phyloP scores from a whole-genome alignment of 2,888 invertebrate species.

The Spicauda simplicius region DNA sequence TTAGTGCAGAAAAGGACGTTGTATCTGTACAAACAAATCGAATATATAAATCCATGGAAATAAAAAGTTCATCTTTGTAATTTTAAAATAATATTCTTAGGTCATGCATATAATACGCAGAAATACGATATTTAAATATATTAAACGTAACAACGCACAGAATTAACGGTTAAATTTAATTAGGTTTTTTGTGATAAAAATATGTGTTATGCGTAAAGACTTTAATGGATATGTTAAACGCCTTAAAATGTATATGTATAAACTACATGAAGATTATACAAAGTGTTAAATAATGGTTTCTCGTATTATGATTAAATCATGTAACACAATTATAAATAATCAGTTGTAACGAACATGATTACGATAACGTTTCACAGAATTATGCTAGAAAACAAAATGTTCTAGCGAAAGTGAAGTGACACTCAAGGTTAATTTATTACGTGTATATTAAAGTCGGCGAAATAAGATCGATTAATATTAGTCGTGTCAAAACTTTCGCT shows the following conservation, averaged over 20 bases:
- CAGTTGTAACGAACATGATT: not conserved
- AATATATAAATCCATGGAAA: not conserved
- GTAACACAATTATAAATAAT: not conserved
- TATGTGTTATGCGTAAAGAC: too few relatives aligned
- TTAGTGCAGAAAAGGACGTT: not conserved
- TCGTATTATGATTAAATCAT: not conserved
- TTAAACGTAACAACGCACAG: too few relatives aligned
- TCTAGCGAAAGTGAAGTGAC: conserved; percentile 2
- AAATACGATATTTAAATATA: too few relatives aligned
- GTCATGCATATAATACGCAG: too few relatives aligned
- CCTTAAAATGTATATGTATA: too few relatives aligned
- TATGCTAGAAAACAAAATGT: too few relatives aligned
- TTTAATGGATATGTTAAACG: too few relatives aligned
- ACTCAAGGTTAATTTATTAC: not conserved
- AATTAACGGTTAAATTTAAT: too few relatives aligned
- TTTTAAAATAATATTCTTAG: not conserved
- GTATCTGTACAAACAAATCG: not conserved
- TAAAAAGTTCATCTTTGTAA: not conserved
- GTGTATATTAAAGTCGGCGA: not conserved
- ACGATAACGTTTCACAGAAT: too few relatives aligned
- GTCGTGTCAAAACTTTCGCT: not conserved
- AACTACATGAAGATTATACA: too few relatives aligned
- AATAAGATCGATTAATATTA: not conserved
- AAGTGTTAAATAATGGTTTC: too few relatives aligned
- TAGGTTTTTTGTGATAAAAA: too few relatives aligned